Conservation (phyloP, 2,797 vertebrate genomes). For the Galago senegalensis region DNA sequence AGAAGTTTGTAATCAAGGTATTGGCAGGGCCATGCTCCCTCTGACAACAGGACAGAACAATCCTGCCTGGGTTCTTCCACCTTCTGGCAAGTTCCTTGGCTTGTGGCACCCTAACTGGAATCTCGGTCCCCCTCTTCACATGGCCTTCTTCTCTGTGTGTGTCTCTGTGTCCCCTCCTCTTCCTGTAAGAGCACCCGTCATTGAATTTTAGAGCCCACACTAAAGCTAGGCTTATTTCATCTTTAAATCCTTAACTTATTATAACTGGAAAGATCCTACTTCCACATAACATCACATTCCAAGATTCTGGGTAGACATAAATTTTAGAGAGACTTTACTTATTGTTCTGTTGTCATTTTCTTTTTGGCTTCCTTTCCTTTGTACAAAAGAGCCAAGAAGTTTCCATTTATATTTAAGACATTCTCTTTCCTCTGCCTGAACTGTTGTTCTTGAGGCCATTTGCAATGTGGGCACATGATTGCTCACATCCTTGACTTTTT, state of each 20-base stretch:
- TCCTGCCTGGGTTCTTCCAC: neutral
- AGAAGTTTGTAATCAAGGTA: neutral
- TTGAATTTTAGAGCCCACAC: neutral
- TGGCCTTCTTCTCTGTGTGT: neutral
- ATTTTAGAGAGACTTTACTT: neutral
- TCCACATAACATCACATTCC: neutral
- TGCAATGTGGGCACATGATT: neutral
- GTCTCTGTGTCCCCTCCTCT: neutral
- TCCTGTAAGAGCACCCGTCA: neutral
- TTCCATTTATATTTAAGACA: neutral
- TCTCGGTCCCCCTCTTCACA: neutral
- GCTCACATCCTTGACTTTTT: neutral
- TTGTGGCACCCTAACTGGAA: neutral
- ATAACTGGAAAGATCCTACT: neutral
- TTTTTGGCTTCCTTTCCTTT: neutral
- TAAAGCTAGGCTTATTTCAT: neutral
- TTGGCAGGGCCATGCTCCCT: neutral
- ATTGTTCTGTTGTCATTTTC: neutral
- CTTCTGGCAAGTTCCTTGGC: neutral
- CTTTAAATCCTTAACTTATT: neutral
- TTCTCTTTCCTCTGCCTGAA: neutral
- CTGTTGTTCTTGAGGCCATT: neutral
- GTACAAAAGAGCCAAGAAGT: neutral
- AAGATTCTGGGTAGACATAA: neutral
- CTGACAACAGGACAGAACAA: neutral